Evolutionary conservation across 1,140 invertebrate genomes (phyloP).

Genomic region (Trichogramma pretiosum): DNA sequence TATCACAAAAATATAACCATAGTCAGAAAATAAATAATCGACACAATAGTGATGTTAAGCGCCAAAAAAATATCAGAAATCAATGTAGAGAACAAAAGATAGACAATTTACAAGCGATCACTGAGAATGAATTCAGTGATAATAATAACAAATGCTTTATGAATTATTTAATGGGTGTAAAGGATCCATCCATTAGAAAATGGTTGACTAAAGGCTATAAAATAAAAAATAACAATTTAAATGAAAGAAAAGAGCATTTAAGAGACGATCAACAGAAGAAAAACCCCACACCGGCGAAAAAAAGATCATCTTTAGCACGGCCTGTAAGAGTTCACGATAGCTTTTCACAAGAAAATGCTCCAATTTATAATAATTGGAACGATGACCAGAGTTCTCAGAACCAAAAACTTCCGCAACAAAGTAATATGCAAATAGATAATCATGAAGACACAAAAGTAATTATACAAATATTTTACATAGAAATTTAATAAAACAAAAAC

Average conservation of each 20-base stretch:
- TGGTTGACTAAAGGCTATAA: conserved; percentile 10
- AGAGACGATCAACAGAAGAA: conserved; percentile 4
- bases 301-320: conserved; percentile 36
- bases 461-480: no score
- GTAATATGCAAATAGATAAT: no score
- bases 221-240: conserved; percentile 5
- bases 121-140: background rate
- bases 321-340: conserved; percentile 38
- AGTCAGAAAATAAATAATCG: background rate
- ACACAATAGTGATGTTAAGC: background rate
- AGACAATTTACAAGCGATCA: conserved; percentile 10
- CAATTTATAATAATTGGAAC: conserved; percentile 17
- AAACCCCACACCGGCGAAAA: conserved; percentile 28
- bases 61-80: background rate
- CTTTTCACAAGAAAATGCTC: conserved; percentile 26
- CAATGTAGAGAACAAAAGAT: conserved; percentile 3
- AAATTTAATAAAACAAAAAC: no score
- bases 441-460: no score
- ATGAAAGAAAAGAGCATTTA: background rate
- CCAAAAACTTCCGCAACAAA: background rate
- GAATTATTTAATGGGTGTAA: conserved; percentile 5
- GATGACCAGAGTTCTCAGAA: background rate
- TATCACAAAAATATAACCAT: background rate
- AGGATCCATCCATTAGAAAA: conserved; percentile 8
- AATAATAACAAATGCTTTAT: background rate